Evolutionary conservation across 2,888 invertebrate genomes (phyloP).

Genomic region (Tenthredo mesomela): DNA sequence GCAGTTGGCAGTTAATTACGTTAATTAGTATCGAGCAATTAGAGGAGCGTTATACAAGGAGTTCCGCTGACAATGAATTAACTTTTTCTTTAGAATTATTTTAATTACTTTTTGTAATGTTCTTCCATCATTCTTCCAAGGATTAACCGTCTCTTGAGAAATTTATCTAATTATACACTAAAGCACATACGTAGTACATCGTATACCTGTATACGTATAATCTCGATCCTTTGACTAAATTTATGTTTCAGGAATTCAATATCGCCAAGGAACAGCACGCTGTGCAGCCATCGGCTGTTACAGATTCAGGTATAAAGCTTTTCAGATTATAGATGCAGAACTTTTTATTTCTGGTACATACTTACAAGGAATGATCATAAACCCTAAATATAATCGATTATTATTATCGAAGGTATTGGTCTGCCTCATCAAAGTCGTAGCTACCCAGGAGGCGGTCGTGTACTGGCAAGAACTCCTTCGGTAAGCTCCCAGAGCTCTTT

Average conservation of each 20-base stretch:
- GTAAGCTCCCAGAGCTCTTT: conserved; percentile 91
- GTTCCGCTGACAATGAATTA: not conserved
- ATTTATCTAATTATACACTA: not conserved
- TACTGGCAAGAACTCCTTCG: conserved; percentile 87
- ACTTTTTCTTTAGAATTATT: conserved; percentile 19
- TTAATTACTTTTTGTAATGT: conserved; percentile 38
- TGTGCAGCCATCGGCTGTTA: conserved; percentile 80
- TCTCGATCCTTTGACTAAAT: conserved; percentile 56
- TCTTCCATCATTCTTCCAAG: not conserved
- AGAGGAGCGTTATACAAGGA: not conserved
- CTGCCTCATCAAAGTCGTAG: conserved; percentile 84
- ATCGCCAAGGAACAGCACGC: conserved; percentile 83
- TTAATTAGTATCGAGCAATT: conserved; percentile 36
- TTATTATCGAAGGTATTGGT: conserved; percentile 55
- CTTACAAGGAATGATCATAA: not conserved
- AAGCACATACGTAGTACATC: conserved; percentile 66
- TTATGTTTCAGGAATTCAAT: conserved; percentile 82
- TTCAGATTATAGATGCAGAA: not conserved
- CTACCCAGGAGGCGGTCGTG: conserved; percentile 78
- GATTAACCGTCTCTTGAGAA: conserved; percentile 1
- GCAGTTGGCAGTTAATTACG: conserved; percentile 37
- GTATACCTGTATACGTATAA: not conserved
- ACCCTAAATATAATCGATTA: not conserved
- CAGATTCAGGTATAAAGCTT: conserved; percentile 64
- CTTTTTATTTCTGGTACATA: not conserved